phyloP scores from a whole-genome alignment of 1,140 invertebrate genomes.

The Cephus cinctus region DNA sequence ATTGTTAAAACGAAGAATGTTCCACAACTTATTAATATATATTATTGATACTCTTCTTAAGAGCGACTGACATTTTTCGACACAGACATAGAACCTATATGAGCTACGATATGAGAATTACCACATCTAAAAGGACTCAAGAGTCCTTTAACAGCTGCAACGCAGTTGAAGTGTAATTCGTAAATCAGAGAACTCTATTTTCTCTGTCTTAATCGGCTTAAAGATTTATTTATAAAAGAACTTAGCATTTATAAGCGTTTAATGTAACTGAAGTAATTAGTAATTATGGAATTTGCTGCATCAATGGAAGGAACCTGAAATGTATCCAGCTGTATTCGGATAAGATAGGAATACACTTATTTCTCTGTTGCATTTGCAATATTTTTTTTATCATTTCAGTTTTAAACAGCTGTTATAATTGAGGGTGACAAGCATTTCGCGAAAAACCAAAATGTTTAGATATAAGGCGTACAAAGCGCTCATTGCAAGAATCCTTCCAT shows the following conservation, averaged over 20 bases:
- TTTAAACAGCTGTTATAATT: neutral
- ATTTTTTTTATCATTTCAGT: neutral
- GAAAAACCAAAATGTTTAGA: too few species aligned
- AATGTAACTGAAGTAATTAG: conserved; percentile 25
- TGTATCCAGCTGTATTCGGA: too few species aligned
- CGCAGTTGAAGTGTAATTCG: too few species aligned
- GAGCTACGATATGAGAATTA: conserved; percentile 9
- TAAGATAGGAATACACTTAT: too few species aligned
- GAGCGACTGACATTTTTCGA: neutral
- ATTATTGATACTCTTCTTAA: too few species aligned
- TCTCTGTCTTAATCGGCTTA: conserved; percentile 25
- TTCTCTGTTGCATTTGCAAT: too few species aligned
- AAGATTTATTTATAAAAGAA: conserved; percentile 43
- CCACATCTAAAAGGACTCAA: conserved; percentile 15
- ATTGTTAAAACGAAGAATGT: conserved; percentile 20
- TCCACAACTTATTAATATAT: conserved; percentile 16
- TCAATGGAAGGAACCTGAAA: conserved; percentile 29
- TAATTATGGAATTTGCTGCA: conserved; percentile 20
- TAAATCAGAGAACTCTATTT: conserved; percentile 20
- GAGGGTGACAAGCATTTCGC: neutral
- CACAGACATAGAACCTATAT: neutral
- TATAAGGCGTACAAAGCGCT: too few species aligned
- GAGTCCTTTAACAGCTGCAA: conserved; percentile 13
- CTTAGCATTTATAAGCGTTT: conserved; percentile 48
- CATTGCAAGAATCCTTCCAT: conserved; percentile 30